Evolutionary conservation across 2,113 vertebrate genomes (phyloP).

Genomic region (Indicator indicator): DNA sequence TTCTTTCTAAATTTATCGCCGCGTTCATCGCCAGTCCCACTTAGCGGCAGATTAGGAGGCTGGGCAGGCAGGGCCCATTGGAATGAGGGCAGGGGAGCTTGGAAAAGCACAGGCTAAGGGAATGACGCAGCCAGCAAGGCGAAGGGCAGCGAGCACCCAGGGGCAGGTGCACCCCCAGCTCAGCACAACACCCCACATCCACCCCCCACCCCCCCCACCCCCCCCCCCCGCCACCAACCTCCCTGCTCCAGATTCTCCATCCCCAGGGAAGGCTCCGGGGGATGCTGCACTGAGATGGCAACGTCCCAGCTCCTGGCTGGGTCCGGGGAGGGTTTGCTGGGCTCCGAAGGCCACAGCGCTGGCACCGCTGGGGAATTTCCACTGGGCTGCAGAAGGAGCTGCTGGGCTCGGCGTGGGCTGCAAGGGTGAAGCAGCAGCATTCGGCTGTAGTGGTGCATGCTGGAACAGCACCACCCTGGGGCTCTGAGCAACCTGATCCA

Average conservation of each 20-base stretch:
- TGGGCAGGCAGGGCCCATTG: background rate
- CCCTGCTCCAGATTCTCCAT: accelerated
- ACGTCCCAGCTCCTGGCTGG: background rate
- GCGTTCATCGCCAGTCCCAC: slow-evolving; percentile 13
- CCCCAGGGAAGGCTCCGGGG: background rate
- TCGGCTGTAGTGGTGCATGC: background rate
- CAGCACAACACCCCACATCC: background rate
- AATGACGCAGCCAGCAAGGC: background rate
- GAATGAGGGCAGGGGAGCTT: background rate
- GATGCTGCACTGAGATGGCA: background rate
- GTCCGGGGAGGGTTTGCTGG: background rate
- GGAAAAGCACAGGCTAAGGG: accelerated
- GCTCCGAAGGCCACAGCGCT: background rate
- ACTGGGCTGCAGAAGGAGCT: background rate
- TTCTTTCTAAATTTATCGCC: slow-evolving; percentile 62
- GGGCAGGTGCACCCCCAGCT: background rate
- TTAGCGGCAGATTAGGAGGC: background rate
- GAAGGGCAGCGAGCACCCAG: background rate
- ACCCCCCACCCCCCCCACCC: too few relatives aligned
- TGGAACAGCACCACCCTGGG: background rate
- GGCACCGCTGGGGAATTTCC: slow-evolving; percentile 29
- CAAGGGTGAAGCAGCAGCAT: accelerated
- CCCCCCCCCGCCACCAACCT: too few relatives aligned
- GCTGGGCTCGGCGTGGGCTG: background rate
- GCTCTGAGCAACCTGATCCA: too few relatives aligned